These are phyloP conservation scores for Colius striatus DNA, from an alignment of 2,113 vertebrate species.

Conservation along the genomic window DNA sequence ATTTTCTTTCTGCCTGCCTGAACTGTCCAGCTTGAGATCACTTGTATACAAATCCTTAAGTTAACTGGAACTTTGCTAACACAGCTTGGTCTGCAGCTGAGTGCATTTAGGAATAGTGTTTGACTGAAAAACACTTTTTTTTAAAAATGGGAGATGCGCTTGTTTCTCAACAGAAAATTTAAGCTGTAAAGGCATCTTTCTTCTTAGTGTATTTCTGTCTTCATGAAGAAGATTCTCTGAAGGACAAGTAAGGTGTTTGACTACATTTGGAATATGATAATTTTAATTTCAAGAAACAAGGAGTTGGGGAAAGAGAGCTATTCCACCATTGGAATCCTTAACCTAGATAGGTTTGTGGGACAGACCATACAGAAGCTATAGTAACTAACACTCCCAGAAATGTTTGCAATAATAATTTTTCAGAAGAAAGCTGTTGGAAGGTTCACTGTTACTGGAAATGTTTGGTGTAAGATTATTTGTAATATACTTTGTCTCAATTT, in stretches of 20 bases:
- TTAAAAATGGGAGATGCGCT: not conserved
- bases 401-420: not conserved
- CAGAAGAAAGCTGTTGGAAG: not conserved
- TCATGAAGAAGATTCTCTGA: not conserved
- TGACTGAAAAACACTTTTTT: not conserved
- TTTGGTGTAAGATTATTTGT: not conserved
- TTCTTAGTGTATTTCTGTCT: not conserved
- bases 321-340: not conserved
- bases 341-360: not conserved
- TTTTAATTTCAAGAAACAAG: not conserved
- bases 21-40: not conserved
- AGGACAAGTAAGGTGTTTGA: not conserved
- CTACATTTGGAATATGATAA: not conserved
- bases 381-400: not conserved
- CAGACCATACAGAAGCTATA: not conserved
- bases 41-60: not conserved
- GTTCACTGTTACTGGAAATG: not conserved
- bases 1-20: not conserved
- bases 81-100: not conserved
- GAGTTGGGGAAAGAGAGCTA: not conserved
- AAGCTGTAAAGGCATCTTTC: not conserved
- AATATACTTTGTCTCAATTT: not conserved
- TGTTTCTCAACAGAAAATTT: not conserved
- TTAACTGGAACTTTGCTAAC: not conserved
- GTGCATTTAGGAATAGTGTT: not conserved